phyloP scores from a whole-genome alignment of 2,888 invertebrate genomes.

The Nephrotoma flavescens region DNA sequence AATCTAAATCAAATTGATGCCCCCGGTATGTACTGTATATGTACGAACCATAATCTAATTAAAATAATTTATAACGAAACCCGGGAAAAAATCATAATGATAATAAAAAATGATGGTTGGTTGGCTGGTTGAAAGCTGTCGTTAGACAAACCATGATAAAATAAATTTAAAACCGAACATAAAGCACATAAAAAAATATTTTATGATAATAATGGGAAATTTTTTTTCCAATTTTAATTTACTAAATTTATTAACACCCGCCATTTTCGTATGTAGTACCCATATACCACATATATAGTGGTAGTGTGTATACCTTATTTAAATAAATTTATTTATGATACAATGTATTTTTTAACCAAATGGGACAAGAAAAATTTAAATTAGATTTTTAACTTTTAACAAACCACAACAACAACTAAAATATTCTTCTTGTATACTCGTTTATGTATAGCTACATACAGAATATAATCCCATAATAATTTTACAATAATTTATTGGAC shows the following conservation, averaged over 20 bases:
- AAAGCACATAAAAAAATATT: not conserved
- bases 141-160: not conserved
- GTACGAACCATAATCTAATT: not conserved
- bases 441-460: not conserved
- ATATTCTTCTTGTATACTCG: not conserved
- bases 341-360: not conserved
- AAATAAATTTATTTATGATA: not conserved
- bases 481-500: constrained; percentile 2
- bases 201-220: not conserved
- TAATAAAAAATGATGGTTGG: not conserved
- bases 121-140: not conserved
- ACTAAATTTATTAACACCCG: not conserved
- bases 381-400: not conserved
- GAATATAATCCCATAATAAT: not conserved
- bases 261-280: not conserved
- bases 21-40: too few relatives aligned
- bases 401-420: not conserved
- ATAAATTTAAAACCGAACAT: not conserved
- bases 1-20: too few relatives aligned
- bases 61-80: not conserved
- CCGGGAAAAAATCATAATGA: not conserved
- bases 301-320: too few relatives aligned
- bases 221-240: not conserved
- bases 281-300: too few relatives aligned
- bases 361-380: not conserved